Base-by-base conservation (phyloP, 2,888 invertebrate genomes). In the Pomacea canaliculata region DNA sequence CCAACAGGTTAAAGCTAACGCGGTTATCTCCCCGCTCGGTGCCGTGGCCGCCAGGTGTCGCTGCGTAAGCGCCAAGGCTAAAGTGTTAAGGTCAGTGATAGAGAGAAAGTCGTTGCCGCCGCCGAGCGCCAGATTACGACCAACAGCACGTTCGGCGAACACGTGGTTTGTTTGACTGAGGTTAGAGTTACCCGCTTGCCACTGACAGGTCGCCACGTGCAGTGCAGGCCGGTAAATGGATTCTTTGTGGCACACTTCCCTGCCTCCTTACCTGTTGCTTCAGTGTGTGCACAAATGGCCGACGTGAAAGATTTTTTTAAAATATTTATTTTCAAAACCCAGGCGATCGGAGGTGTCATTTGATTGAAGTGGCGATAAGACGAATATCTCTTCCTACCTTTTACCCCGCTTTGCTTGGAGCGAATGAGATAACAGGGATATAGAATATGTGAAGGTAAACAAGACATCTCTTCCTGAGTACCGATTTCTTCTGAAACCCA, bases 81-180 rank as follows among this genome's bases (percentile, higher is more conserved):
- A n/a, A n/a, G 65, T 65, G n/a, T 65, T 27, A 18, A 46, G 18
- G 10, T 67, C 18, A 67, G 9, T 12, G 18, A 18, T 46, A 67
- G 9, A 13, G 8, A 23, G 62, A 19, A 37, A 16, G 48, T 71
- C 46, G 46, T 62, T 71, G 18, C 19, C 59, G 37, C 37, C n/a
- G 5, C 48, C 46, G 19, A 46, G n/a, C 18, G 5, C 19, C 59
- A 23, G 71, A 71, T 71, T 62, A 71, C 46, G 16, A 62, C 12
- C 62, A 71, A 60, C 12, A 37, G 60, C 71, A 71, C 71, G 71
- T 71, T 71, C 71, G 37, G n/a, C 62, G 60, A 48, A 48, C 60
- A 62, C 37, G 46, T 60, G 19, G 71, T 12, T 19, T 71, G n/a
- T 71, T 71, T 71, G 60, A 60, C 60, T 62, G 19, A 23, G 71